These are phyloP conservation scores for Lutraria rhynchaena DNA, from an alignment of 1,140 invertebrate species.

Conservation along the genomic window DNA sequence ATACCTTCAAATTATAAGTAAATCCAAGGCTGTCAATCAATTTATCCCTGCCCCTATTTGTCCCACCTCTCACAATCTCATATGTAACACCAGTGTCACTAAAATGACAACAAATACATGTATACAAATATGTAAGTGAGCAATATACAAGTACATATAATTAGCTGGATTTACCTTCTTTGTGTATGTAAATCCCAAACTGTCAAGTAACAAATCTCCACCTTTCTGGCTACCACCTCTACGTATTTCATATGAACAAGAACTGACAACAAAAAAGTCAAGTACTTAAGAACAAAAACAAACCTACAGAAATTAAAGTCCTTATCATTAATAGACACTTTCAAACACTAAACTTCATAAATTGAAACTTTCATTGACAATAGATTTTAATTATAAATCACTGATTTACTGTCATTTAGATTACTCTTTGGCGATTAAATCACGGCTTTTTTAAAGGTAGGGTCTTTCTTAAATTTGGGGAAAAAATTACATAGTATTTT, in stretches of 20 bases:
- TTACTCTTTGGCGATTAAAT: too few species aligned
- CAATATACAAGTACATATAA: neutral
- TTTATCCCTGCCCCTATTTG: constrained; percentile 42
- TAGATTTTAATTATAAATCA: too few species aligned
- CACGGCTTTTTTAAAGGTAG: too few species aligned
- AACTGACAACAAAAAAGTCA: constrained; percentile 9
- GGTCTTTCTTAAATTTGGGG: too few species aligned
- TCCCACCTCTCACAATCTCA: constrained; percentile 47
- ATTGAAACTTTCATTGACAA: too few species aligned
- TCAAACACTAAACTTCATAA: too few species aligned
- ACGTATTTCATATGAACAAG: constrained; percentile 13
- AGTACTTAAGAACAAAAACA: too few species aligned
- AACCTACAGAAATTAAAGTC: too few species aligned
- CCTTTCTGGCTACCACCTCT: constrained; percentile 29
- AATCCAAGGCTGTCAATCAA: constrained; percentile 57
- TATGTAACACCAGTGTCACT: constrained; percentile 51
- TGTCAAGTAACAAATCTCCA: constrained; percentile 24
- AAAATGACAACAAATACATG: constrained; percentile 4
- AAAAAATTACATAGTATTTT: too few species aligned
- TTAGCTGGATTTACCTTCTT: constrained; percentile 6
- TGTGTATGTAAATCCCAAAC: constrained; percentile 33
- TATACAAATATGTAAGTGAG: neutral
- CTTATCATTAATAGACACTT: too few species aligned
- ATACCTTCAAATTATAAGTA: constrained; percentile 56
- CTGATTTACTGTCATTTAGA: too few species aligned